Evolutionary conservation across 2,797 vertebrate genomes (phyloP).

Genomic region (Nannoperca australis): DNA sequence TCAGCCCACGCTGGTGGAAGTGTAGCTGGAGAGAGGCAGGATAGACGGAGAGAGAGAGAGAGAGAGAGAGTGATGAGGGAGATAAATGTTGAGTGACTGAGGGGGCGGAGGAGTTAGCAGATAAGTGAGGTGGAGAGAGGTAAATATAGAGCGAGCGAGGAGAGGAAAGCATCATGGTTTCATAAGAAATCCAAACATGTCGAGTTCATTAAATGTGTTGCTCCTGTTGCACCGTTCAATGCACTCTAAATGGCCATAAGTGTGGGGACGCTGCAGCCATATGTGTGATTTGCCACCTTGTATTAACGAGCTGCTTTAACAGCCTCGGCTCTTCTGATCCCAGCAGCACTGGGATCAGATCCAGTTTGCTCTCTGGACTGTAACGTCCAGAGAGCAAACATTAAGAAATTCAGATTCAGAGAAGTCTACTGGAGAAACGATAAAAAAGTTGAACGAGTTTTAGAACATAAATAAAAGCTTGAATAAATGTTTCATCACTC

Average conservation of each 20-base stretch:
- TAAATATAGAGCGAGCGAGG: conserved; percentile 50
- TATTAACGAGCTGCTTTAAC: too few species aligned
- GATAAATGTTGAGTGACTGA: conserved; percentile 63
- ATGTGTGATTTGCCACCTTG: not conserved
- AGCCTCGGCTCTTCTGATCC: too few species aligned
- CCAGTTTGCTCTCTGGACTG: too few species aligned
- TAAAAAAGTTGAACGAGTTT: too few species aligned
- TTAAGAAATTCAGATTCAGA: too few species aligned
- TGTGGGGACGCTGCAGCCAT: not conserved
- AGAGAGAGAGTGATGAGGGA: conserved; percentile 49
- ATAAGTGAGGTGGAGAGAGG: conserved; percentile 58
- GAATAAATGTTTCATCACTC: not conserved
- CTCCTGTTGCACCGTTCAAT: not conserved
- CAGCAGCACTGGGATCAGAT: too few species aligned
- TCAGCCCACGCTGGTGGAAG: conserved; percentile 55
- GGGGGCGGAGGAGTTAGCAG: conserved; percentile 60
- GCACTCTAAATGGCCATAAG: not conserved
- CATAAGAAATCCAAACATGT: conserved; percentile 21
- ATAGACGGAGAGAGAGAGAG: conserved; percentile 35
- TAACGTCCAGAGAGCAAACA: too few species aligned
- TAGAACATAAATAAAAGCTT: not conserved
- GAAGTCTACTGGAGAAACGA: too few species aligned
- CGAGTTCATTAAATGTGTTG: conserved; percentile 23
- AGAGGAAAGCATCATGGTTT: conserved; percentile 38
- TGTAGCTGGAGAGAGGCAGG: conserved; percentile 22